Evolutionary conservation across 2,888 invertebrate genomes (phyloP).

Genomic region (Drosophila merina): DNA sequence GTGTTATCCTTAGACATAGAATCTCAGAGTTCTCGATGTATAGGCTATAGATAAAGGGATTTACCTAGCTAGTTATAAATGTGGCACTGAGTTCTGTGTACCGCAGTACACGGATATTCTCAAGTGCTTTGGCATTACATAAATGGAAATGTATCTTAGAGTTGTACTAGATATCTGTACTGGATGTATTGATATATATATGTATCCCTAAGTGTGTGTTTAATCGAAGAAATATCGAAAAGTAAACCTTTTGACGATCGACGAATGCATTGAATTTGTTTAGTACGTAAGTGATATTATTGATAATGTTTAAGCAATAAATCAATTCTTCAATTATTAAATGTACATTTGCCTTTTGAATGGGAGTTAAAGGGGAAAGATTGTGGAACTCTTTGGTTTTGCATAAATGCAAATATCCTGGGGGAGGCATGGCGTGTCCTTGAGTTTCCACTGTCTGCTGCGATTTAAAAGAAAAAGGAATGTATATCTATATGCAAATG

Average conservation of each 20-base stretch:
- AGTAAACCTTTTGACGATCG: slow-evolving; percentile 46
- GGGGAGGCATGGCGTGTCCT: slow-evolving; percentile 23
- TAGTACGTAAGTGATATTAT: slow-evolving; percentile 76
- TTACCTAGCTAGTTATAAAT: slow-evolving; percentile 66
- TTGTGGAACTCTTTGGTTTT: neutral
- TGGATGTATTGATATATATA: slow-evolving; percentile 10
- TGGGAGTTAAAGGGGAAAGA: neutral
- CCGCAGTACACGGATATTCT: slow-evolving; percentile 18
- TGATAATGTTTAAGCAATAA: slow-evolving; percentile 79
- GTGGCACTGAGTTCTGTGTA: slow-evolving; percentile 37
- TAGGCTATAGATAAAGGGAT: slow-evolving; percentile 25
- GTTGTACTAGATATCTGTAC: slow-evolving; percentile 35
- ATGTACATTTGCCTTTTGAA: neutral
- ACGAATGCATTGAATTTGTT: slow-evolving; percentile 73
- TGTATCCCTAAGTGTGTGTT: slow-evolving; percentile 42
- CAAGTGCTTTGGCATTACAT: slow-evolving; percentile 35
- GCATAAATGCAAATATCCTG: slow-evolving; percentile 55
- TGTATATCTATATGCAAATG: slow-evolving; percentile 62
- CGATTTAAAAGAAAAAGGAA: slow-evolving; percentile 10
- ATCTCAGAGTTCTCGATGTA: slow-evolving; percentile 20
- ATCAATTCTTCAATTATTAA: slow-evolving; percentile 72
- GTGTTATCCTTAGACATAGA: slow-evolving; percentile 12
- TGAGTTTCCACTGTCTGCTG: slow-evolving; percentile 16
- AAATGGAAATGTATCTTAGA: slow-evolving; percentile 36
- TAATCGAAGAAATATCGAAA: slow-evolving; percentile 29